These are phyloP conservation scores for Sialia sialis DNA, from an alignment of 2,113 vertebrate species.

Conservation along the genomic window DNA sequence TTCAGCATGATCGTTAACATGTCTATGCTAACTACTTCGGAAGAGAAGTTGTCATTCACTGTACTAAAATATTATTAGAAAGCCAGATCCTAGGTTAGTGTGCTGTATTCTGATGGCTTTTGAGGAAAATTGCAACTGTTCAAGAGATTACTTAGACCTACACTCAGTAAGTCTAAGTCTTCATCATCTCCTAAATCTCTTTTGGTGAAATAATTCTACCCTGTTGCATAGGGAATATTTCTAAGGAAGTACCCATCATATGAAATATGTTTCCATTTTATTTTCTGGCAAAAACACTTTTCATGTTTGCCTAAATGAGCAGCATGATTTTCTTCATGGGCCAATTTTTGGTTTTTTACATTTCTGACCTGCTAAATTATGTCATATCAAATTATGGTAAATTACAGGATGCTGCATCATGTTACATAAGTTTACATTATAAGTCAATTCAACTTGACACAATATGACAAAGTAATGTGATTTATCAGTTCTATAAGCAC, in stretches of 20 bases:
- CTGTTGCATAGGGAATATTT: neutral
- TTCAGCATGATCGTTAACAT: neutral
- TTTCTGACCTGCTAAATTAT: neutral
- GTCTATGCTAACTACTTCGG: neutral
- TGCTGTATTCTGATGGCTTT: neutral
- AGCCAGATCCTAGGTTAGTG: neutral
- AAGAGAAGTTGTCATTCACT: neutral
- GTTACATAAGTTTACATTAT: neutral
- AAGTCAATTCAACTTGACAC: neutral
- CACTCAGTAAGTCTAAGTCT: neutral
- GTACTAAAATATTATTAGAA: neutral
- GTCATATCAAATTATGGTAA: neutral
- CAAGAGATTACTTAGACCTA: neutral
- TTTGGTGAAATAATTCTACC: neutral
- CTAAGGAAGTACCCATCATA: neutral
- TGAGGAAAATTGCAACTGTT: neutral
- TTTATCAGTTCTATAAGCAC: neutral
- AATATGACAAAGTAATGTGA: neutral
- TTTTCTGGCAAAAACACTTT: neutral
- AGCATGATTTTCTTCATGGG: neutral
- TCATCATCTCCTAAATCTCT: neutral
- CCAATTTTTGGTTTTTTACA: neutral
- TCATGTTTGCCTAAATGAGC: neutral
- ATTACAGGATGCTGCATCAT: neutral
- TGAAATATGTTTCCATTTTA: neutral